Percentiles rank a stretch among this genome's conserved stretches.
Conservation (phyloP, 1,140 invertebrate species). For the Drosophila navojoa region DNA sequence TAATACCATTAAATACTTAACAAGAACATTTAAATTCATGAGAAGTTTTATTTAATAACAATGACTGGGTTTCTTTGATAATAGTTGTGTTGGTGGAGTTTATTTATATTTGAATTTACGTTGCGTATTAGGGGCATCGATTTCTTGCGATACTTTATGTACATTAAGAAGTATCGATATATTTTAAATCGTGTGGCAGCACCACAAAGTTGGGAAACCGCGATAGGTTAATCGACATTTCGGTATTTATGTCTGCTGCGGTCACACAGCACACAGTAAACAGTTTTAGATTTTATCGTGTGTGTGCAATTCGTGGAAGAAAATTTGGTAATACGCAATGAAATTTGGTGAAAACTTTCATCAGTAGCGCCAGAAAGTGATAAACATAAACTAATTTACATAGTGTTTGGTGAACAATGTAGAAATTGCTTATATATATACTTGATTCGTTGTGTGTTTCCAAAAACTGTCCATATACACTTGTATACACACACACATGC, state of each 20-base stretch:
- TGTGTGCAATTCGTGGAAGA: slow-evolving; percentile 55
- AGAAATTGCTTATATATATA: slow-evolving; percentile 20
- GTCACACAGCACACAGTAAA: slow-evolving; percentile 58
- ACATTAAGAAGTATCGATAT: background rate
- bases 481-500: slow-evolving; percentile 33
- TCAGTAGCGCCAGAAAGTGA: slow-evolving; percentile 21
- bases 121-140: background rate
- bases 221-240: background rate
- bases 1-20: slow-evolving; percentile 78
- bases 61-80: no score
- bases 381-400: background rate
- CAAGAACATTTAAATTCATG: slow-evolving; percentile 38
- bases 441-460: slow-evolving; percentile 18
- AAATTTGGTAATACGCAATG: slow-evolving; percentile 39
- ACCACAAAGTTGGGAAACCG: background rate
- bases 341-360: slow-evolving; percentile 11
- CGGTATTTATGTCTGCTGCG: slow-evolving; percentile 3
- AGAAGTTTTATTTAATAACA: slow-evolving; percentile 5
- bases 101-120: background rate
- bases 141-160: background rate
- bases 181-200: slow-evolving; percentile 1
- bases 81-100: no score
- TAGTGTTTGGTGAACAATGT: slow-evolving; percentile 21
- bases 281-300: slow-evolving; percentile 71
- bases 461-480: slow-evolving; percentile 9